Conservation (phyloP, 2,113 vertebrate species). For the Scartelaos histophorus region DNA sequence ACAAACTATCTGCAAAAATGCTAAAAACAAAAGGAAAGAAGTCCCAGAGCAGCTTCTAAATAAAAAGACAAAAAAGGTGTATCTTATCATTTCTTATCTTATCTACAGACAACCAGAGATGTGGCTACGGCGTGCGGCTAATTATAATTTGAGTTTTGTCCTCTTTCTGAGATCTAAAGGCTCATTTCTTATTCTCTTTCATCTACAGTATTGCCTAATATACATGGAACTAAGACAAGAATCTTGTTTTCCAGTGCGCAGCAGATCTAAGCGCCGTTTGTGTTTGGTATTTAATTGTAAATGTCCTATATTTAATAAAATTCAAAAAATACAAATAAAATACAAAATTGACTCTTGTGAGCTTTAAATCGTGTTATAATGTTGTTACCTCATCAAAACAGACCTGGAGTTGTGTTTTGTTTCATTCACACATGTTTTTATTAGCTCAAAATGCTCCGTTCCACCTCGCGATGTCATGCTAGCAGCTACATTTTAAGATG, state of each 20-base stretch:
- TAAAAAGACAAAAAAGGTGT: no score
- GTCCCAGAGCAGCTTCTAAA: no score
- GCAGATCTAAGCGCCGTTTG: neutral
- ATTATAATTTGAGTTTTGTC: neutral
- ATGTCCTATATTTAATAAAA: no score
- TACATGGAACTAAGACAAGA: neutral
- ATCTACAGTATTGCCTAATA: neutral
- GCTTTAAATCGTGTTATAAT: no score
- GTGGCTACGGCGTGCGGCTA: neutral
- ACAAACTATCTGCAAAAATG: neutral
- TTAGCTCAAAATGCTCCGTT: no score
- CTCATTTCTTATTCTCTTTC: neutral
- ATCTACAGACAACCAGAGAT: neutral
- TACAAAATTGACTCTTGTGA: no score
- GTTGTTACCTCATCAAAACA: no score
- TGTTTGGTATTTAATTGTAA: neutral
- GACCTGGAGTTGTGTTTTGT: no score
- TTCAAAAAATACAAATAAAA: no score
- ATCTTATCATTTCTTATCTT: neutral
- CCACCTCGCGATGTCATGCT: no score
- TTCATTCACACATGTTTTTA: no score
- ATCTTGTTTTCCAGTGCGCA: neutral
- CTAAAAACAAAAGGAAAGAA: neutral
- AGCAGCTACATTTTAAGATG: no score
- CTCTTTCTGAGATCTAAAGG: conserved; percentile 17